These are phyloP conservation scores for Phaethornis superciliosus DNA, from an alignment of 2,113 vertebrate genomes.

Conservation along the genomic window DNA sequence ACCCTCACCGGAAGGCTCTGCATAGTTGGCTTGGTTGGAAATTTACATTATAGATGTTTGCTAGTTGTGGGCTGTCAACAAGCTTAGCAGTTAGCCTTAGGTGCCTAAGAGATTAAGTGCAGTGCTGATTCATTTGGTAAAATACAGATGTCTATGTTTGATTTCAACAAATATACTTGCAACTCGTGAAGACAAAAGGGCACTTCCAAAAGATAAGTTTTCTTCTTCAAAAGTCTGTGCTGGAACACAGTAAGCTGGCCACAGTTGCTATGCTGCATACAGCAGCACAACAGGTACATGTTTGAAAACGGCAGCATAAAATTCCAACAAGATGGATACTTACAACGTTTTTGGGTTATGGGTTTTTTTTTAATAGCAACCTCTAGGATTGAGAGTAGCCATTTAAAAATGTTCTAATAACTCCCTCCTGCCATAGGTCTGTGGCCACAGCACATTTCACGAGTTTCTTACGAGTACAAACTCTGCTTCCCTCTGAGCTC, in stretches of 20 bases:
- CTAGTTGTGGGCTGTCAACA: background rate
- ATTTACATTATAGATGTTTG: background rate
- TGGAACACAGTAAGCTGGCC: background rate
- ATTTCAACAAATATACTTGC: background rate
- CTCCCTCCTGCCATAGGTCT: constrained; percentile 84
- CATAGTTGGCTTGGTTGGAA: background rate
- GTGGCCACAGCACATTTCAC: constrained; percentile 78
- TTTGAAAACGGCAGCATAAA: background rate
- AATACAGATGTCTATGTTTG: background rate
- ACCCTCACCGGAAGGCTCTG: background rate
- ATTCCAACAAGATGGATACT: background rate
- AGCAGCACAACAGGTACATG: background rate
- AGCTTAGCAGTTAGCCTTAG: background rate
- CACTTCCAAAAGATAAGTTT: background rate
- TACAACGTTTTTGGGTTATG: background rate
- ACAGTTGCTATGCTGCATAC: background rate
- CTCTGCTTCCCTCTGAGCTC: constrained; percentile 79
- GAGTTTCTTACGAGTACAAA: constrained; percentile 81
- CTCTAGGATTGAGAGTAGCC: background rate
- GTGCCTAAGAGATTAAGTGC: background rate
- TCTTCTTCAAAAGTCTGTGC: background rate
- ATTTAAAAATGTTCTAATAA: background rate
- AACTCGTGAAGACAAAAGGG: background rate
- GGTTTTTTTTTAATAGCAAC: background rate
- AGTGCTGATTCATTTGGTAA: background rate